Conservation (phyloP, 2,797 vertebrate species). For the Pseudopleuronectes americanus region DNA sequence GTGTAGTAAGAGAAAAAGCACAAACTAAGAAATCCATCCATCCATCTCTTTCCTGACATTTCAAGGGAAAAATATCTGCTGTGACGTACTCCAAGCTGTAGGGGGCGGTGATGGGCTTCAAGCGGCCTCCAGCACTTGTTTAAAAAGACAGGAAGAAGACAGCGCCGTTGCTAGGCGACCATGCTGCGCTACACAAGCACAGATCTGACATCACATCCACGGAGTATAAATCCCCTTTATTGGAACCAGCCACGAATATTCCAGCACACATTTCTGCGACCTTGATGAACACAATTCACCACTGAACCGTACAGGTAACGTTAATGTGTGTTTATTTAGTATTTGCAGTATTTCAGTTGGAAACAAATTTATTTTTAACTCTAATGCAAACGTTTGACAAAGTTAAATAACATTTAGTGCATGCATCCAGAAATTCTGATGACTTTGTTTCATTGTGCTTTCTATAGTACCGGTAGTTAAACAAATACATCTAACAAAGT, state of each 20-base stretch:
- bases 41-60: too few relatives aligned
- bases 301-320: too few relatives aligned
- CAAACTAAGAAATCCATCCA: too few relatives aligned
- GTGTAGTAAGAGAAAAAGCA: too few relatives aligned
- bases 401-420: too few relatives aligned
- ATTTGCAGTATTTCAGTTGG: too few relatives aligned
- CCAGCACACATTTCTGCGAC: not conserved
- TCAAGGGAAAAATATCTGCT: too few relatives aligned
- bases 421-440: not conserved
- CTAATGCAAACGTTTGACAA: not conserved
- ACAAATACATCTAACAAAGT: too few relatives aligned
- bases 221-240: not conserved
- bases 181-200: too few relatives aligned
- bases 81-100: not conserved
- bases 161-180: constrained; percentile 65
- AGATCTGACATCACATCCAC: not conserved
- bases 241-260: not conserved
- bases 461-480: too few relatives aligned
- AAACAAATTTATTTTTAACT: not conserved
- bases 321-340: not conserved
- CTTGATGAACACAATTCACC: too few relatives aligned
- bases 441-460: too few relatives aligned
- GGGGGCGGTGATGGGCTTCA: constrained; percentile 15
- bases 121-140: accelerated
- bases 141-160: constrained; percentile 32